A percentile compares a stretch with the other conserved stretches of the same genome.
Evolutionary conservation across 92 coral and sea anemone genomes (phyloP).

Genomic region (Parazoanthus swiftii): DNA sequence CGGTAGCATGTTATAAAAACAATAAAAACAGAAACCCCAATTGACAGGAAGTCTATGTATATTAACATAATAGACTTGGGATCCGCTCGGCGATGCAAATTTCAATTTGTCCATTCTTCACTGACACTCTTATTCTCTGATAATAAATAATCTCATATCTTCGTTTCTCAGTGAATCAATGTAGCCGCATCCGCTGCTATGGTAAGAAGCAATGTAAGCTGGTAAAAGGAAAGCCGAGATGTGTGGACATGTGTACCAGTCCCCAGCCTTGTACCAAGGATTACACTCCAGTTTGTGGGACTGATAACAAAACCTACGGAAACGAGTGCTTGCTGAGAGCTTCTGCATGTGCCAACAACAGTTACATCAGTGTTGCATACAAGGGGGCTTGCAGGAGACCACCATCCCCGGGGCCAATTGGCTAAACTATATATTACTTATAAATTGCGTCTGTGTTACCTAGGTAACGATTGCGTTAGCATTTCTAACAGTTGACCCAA

Average conservation of each 20-base stretch:
- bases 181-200: neutral
- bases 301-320: constrained; percentile 6
- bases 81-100: no score
- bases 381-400: neutral
- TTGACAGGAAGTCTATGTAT: no score
- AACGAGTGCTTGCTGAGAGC: constrained; percentile 9
- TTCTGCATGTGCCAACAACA: neutral
- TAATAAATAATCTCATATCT: neutral
- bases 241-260: neutral
- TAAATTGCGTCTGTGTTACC: no score
- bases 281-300: constrained; percentile 2
- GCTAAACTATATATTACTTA: neutral
- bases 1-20: no score
- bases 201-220: neutral
- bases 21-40: no score
- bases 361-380: neutral
- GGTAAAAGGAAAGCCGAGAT: neutral
- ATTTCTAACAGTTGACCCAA: no score
- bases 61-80: no score
- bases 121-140: no score
- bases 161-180: neutral
- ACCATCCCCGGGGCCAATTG: neutral
- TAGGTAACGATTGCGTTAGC: no score
- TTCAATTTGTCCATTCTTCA: no score
- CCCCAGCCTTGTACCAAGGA: neutral